Base-by-base conservation (phyloP, 1,140 invertebrate genomes). In the Dendroctonus ponderosae region DNA sequence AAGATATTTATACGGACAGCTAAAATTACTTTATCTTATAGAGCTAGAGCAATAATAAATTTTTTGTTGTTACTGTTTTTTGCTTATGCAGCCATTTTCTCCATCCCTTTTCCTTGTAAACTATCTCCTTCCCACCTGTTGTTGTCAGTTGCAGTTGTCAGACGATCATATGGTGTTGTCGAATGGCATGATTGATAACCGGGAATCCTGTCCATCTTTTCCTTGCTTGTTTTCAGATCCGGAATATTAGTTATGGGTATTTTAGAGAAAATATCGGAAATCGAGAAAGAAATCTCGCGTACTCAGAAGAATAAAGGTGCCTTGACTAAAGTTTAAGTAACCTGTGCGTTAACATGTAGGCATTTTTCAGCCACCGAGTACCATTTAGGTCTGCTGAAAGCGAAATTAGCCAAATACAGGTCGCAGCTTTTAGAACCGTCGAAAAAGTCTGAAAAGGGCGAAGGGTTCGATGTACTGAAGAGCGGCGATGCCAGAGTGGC, bases 301-400 rank as follows among this genome's bases (percentile, higher is more conserved):
- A 99, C 97, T 37, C 97, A 99, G 80, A 99, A 99, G 82, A 99
- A 99, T 83, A 99, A 98, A 92, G 96, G 96, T 97, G 83, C 72
- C 14, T 38, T 15, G 12, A 8, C 51, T 12, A 38, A 7, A n/a
- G 38, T 54, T 64, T 5, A 12, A 41, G 11, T 44, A 37, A n/a
- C 50, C 43, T 64, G 7, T 39, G 7, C 62, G 26, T 26, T 26
- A 26, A 26, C 26, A 26, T 26, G 26, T 26, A 26, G 26, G 26
- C 26, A 26, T 59, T 68, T 61, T 74, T n/a, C 51, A 97, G 97
- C 97, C 5, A 99, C 98, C 75, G 98, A 99, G 80, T 99, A 99
- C 75, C 97, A 99, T 87, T 87, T 99, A 80, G 97, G 98, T 40
- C 82, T 99, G 41, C 79, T 99, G 53, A 99, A 99, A 84, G 98